Base-by-base conservation (phyloP, 2,888 invertebrate genomes). In the Zygothrica quintamaculata region DNA sequence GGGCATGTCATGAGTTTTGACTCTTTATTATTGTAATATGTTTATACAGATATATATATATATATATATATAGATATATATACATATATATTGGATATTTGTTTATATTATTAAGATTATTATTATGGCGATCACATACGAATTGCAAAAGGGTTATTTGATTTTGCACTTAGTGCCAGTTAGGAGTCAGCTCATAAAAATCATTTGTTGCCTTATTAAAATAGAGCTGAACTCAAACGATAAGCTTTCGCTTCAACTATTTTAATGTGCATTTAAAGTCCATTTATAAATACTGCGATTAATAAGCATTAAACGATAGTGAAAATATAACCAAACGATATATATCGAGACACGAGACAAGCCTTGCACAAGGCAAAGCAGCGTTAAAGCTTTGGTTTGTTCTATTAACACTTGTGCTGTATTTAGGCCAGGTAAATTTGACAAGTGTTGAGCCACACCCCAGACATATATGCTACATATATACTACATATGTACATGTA, bases 91-190 rank as follows among this genome's bases (percentile, higher is more conserved):
- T 36, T 39, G 3, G 50, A 69, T 84, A 75, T 80, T 80, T 84
- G 75, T 58, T 39, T 50, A 62, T 52, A 65, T 56, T 60, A 72
- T 74, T 69, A 56, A 43, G 61, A 62, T 74, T 74, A 64, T 81
- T 74, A 66, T 59, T 76, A 80, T 80, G 80, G 62, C 69, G 73
- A 80, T 75, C 80, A 75, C 75, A 84, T 68, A 22, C 3, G 18
- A 22, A 5, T 22, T 48, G 77, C 69, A 56, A n/a, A n/a, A n/a
- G 46, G 64, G 73, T 73, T 84, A 75, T 81, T 81, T 84, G 84
- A 73, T 73, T 80, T 80, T 70, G 77, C 65, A 84, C 77, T 79
- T 70, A 77, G 65, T 70, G 66, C 47, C 64, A 66, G 66, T 65
- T 68, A 59, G 64, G 48, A 74, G 65, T 26, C 57, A 40, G 36